Evolutionary conservation across 2,797 vertebrate species (phyloP), one percentile per base, ranked within the genome.

Genomic region (Acipenser oxyrinchus): DNA sequence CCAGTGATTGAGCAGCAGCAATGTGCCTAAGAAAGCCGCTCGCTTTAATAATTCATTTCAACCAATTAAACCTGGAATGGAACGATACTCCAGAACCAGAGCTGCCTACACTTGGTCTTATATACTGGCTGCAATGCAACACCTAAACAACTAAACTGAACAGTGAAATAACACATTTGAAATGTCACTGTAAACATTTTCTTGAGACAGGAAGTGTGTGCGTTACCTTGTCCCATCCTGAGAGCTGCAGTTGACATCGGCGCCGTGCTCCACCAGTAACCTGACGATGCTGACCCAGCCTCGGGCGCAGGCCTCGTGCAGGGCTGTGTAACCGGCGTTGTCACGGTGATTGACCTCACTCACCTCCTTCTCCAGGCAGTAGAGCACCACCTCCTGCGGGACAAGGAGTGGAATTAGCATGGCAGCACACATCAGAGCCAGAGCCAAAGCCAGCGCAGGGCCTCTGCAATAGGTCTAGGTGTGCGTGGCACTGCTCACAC

Each of bases 191-290:
- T 37, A 37, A 37, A 37, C 9, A 8, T 37, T 48, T 23, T 59
- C 50, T 10, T 0, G 4, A 49, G 3, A 68, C 48, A 7, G 10
- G 57, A 15, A 53, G 51, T 48, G 15, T 62, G 7, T 60, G 58
- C 48, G 6, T 86, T 81, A 93, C 97, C 97, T 90, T 0, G 97
- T 99, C 69, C 97, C 97, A 0, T 99, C 97, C 84, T 99, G 97
- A 0, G 96, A 94, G 0, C 97, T 98, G 82, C 97, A 98, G 87
- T 99, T 99, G 49, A 99, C 96, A 0, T 98, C 97, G 18, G 96
- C 97, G 0, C 95, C 95, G 0, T 98, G 91, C 79, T 96, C 89
- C 57, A 99, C 89, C 67, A 99, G 86, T 71, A 96, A 87, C 86
- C 95, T 91, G 65, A 98, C 90, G 55, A 99, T 99, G 77, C 94